Evolutionary conservation across 2,797 vertebrate species (phyloP).

Genomic region (Psittacula derbiana): DNA sequence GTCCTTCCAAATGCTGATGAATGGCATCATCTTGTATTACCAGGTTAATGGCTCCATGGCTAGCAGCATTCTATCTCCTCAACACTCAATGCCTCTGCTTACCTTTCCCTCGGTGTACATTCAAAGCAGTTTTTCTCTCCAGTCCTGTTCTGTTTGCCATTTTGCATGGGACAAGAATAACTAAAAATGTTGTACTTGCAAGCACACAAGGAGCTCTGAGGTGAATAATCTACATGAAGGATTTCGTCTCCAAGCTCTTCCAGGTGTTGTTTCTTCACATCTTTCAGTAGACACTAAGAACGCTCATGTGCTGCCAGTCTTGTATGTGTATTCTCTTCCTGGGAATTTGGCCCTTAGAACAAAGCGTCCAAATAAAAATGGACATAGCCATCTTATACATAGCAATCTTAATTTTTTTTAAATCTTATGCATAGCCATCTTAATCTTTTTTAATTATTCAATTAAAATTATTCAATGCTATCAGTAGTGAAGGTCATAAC

Average conservation of each 20-base stretch:
- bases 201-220: neutral
- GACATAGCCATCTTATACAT: neutral
- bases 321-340: accelerated
- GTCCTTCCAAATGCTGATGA: neutral
- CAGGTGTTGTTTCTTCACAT: neutral
- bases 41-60: neutral
- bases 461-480: neutral
- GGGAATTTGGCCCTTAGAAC: neutral
- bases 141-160: neutral
- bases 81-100: neutral
- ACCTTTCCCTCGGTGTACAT: neutral
- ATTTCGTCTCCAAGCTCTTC: neutral
- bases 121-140: neutral
- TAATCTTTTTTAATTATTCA: neutral
- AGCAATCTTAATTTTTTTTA: neutral
- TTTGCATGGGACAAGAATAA: neutral
- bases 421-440: neutral
- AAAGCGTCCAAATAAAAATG: neutral
- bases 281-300: neutral
- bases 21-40: neutral
- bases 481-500: neutral
- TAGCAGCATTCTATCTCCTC: neutral
- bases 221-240: neutral
- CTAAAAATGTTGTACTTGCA: neutral
- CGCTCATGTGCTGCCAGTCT: neutral